These are phyloP conservation scores for Amazonetta brasiliensis DNA, from an alignment of 2,797 vertebrate species.

Conservation along the genomic window DNA sequence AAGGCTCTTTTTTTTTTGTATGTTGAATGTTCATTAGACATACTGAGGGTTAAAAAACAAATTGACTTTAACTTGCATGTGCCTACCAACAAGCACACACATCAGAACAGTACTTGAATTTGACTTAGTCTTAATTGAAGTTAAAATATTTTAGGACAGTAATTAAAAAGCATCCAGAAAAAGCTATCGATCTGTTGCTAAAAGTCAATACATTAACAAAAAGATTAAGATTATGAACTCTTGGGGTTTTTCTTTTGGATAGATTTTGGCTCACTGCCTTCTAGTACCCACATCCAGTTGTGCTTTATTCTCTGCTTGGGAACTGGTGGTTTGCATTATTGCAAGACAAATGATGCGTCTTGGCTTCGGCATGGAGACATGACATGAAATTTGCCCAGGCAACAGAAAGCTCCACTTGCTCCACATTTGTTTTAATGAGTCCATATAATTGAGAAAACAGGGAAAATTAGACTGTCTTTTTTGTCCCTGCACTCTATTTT, in stretches of 20 bases:
- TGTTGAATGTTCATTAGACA: not conserved
- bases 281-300: not conserved
- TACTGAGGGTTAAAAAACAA: not conserved
- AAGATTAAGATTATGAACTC: not conserved
- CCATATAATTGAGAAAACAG: not conserved
- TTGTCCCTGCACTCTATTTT: not conserved
- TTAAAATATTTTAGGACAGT: not conserved
- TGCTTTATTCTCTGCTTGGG: not conserved
- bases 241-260: not conserved
- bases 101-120: not conserved
- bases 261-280: not conserved
- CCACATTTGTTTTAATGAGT: not conserved
- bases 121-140: not conserved
- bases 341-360: not conserved
- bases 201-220: not conserved
- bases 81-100: not conserved
- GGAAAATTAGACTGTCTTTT: not conserved
- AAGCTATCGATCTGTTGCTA: constrained; percentile 6
- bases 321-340: not conserved
- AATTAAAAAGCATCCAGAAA: not conserved
- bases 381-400: not conserved
- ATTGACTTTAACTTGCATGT: not conserved
- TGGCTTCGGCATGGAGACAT: accelerated
- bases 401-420: not conserved
- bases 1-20: not conserved